A percentile compares a stretch with the other conserved stretches of the same genome.
These are phyloP conservation scores for Ateles fusciceps DNA, from an alignment of 2,797 vertebrate genomes.

Conservation along the genomic window DNA sequence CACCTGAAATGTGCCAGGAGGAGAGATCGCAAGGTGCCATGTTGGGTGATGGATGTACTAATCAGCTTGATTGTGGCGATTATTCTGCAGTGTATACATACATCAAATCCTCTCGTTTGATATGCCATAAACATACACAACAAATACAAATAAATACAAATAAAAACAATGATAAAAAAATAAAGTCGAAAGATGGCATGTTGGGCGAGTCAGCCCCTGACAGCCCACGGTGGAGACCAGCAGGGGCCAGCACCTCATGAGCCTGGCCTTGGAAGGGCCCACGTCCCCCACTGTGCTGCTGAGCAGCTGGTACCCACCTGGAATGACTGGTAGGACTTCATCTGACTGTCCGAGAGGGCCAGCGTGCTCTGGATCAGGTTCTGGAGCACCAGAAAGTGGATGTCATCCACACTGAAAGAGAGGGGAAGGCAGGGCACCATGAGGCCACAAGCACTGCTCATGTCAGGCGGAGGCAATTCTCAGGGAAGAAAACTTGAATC, in stretches of 20 bases:
- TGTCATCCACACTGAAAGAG: slow-evolving; percentile 89
- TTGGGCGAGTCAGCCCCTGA: neutral
- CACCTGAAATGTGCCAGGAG: neutral
- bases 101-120: neutral
- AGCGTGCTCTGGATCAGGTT: slow-evolving; percentile 97
- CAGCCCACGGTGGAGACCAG: neutral
- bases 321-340: slow-evolving; percentile 93
- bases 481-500: neutral
- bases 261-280: fast-evolving
- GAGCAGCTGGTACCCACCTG: slow-evolving; percentile 85
- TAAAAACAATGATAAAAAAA: neutral
- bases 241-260: fast-evolving
- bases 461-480: fast-evolving
- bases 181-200: neutral
- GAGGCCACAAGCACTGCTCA: fast-evolving
- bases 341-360: slow-evolving; percentile 94
- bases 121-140: neutral
- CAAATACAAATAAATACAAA: neutral
- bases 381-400: slow-evolving; percentile 92
- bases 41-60: too few species aligned
- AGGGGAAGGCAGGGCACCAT: neutral
- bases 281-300: fast-evolving
- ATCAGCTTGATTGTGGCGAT: neutral
- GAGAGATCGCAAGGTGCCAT: neutral
- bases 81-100: too few species aligned